Evolutionary conservation across 2,797 vertebrate species (phyloP).

Genomic region (Paramormyrops hopkinsi): DNA sequence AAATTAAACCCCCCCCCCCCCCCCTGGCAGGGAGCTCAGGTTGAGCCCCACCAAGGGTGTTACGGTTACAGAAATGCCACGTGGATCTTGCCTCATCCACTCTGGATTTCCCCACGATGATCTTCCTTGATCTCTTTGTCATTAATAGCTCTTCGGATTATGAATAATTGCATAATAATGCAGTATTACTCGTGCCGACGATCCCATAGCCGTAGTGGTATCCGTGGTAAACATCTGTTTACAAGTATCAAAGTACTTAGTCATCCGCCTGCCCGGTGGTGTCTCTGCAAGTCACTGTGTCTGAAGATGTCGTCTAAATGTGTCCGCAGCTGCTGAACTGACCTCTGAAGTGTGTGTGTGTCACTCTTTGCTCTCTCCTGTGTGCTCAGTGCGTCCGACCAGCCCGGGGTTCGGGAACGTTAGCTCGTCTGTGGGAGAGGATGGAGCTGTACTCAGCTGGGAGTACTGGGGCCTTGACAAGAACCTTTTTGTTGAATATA

Average conservation of each 20-base stretch:
- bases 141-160: background rate
- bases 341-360: background rate
- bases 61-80: background rate
- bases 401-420: conserved; percentile 78
- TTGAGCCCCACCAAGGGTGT: background rate
- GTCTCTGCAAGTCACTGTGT: background rate
- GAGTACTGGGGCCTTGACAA: conserved; percentile 85
- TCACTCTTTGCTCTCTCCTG: conserved; percentile 50
- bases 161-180: background rate
- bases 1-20: background rate
- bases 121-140: background rate
- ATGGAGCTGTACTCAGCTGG: conserved; percentile 84
- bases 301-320: background rate
- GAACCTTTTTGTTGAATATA: conserved; percentile 92
- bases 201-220: background rate
- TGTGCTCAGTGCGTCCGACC: conserved; percentile 68
- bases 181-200: background rate
- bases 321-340: background rate
- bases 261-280: background rate
- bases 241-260: background rate
- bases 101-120: background rate
- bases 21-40: background rate
- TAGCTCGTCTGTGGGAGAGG: conserved; percentile 75
- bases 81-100: background rate
- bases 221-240: background rate